A percentile compares a stretch with the other conserved stretches of the same genome.
phyloP scores from a whole-genome alignment of 2,888 invertebrate species.

The Synanthedon andrenaeformis region DNA sequence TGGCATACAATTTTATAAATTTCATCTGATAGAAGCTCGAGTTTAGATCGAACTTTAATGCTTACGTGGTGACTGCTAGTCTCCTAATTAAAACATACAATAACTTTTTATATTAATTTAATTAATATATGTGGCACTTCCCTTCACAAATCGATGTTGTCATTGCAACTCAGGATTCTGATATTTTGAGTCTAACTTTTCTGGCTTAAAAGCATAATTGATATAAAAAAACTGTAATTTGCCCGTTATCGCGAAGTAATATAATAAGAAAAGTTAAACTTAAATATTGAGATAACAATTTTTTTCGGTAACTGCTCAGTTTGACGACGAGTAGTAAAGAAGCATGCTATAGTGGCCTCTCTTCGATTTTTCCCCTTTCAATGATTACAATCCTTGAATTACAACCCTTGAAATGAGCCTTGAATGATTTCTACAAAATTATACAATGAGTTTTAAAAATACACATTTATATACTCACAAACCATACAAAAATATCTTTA shows the following conservation, averaged over 20 bases:
- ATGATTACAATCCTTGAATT: background rate
- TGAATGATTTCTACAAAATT: too few species aligned
- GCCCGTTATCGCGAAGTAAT: background rate
- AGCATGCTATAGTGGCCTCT: constrained; percentile 20
- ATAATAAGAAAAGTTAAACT: background rate
- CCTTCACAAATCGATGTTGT: constrained; percentile 40
- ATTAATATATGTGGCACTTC: constrained; percentile 25
- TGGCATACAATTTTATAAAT: too few species aligned
- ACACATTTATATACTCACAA: too few species aligned
- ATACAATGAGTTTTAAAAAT: too few species aligned
- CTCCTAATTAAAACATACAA: constrained; percentile 18
- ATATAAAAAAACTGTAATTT: too few species aligned
- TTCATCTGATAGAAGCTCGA: too few species aligned
- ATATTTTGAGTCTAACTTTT: too few species aligned
- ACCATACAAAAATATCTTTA: too few species aligned
- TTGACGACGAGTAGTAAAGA: constrained; percentile 17
- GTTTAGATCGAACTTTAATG: too few species aligned
- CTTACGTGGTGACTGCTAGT: constrained; percentile 9
- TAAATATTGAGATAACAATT: constrained; percentile 8
- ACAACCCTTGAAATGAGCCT: background rate
- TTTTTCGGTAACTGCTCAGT: constrained; percentile 9
- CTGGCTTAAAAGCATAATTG: too few species aligned
- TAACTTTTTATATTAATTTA: constrained; percentile 20
- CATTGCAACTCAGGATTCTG: constrained; percentile 17
- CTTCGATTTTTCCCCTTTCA: background rate